Base-by-base conservation (phyloP, 1,140 invertebrate species). In the Heliothis subflexa region DNA sequence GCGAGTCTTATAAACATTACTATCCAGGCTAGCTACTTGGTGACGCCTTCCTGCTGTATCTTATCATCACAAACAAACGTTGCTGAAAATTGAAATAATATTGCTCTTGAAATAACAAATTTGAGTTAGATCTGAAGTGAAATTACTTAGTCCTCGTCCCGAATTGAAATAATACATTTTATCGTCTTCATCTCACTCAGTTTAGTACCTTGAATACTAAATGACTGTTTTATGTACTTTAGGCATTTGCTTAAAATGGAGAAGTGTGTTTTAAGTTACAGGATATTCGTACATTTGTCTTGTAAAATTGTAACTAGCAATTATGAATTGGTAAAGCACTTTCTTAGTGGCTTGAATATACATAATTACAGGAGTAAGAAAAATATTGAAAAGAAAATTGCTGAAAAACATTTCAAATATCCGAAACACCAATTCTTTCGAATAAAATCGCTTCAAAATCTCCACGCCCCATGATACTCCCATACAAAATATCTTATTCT, bases 401-500 rank as follows among this genome's bases (percentile, higher is more conserved):
- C 18, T 7, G 16, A 11, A 55, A 55, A 55, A 10, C n/a, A 18
- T 40, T 40, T 40, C 33, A 40, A 33, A 7, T 33, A 33, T 0
- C 3, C 33, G 33, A 7, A 40, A 40, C 33, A 40, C 4, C 4
- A 40, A 40, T 1, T 40, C 10, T 18, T 18, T 47, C 62, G 40
- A 16, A 1, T 21, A 16, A 66, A 12, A 47, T 66, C 62, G 16
- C 28, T 9, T 62, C 28, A 68, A 52, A 25, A 25, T 13, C 25
- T 14, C 18, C n/a, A 50, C 47, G 21, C 45, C 66, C 66, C 33
- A 9, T n/a, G 47, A n/a, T 70, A 70, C 28, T 50, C 47, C 13
- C 45, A 52, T 47, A 50, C 52, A 70, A 9, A 70, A 75, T 75
- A 75, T 50, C 57, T 61, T 75, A 75, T 75, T 62, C 72, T 47